A percentile compares a stretch with the other conserved stretches of the same genome.
phyloP scores from a whole-genome alignment of 2,888 invertebrate genomes.

The Platycnemis pennipes region DNA sequence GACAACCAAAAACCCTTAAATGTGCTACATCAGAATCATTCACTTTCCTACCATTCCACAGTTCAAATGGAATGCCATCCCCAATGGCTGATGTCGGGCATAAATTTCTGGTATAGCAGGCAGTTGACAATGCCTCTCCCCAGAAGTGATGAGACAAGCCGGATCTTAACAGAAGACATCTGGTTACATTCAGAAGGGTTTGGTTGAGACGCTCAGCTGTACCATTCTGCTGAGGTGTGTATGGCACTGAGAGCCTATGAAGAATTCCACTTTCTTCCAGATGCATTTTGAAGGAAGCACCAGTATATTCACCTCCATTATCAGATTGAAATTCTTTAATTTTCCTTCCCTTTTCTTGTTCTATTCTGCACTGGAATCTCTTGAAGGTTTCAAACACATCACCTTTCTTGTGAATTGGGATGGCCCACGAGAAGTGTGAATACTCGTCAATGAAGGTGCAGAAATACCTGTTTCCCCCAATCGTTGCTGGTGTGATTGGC shows the following conservation, averaged over 20 bases:
- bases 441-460: slow-evolving; percentile 62
- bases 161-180: background rate
- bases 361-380: slow-evolving; percentile 38
- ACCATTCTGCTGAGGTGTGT: background rate
- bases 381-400: slow-evolving; percentile 53
- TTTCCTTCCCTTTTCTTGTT: slow-evolving; percentile 42
- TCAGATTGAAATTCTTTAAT: slow-evolving; percentile 31
- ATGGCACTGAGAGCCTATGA: background rate
- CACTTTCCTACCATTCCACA: background rate
- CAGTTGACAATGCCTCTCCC: slow-evolving; percentile 10
- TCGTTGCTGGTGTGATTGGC: slow-evolving; percentile 59
- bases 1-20: background rate
- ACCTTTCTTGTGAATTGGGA: slow-evolving; percentile 33
- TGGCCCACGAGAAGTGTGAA: slow-evolving; percentile 1
- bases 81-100: slow-evolving; percentile 8
- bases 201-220: background rate
- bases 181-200: background rate
- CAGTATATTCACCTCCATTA: background rate
- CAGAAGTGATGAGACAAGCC: slow-evolving; percentile 36
- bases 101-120: slow-evolving; percentile 9
- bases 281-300: background rate
- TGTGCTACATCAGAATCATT: slow-evolving; percentile 1
- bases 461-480: slow-evolving; percentile 40
- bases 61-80: background rate
- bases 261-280: background rate